A percentile compares a stretch with the other conserved stretches of the same genome.
phyloP scores from a whole-genome alignment of 2,888 invertebrate species.

The Amorpha juglandis region DNA sequence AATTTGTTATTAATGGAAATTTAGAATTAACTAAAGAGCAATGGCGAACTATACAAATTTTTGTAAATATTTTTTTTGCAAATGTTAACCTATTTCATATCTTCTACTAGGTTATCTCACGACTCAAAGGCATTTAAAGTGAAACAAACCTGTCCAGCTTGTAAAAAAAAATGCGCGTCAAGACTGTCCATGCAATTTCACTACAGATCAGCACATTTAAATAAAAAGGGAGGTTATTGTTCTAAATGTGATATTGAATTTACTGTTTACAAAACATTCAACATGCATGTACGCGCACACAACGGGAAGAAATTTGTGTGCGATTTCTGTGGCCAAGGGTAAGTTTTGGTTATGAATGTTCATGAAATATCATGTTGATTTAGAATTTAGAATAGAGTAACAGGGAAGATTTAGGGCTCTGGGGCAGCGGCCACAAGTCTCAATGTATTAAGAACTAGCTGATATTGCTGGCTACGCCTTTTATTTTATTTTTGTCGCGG shows the following conservation, averaged over 20 bases:
- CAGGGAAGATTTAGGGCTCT: no score
- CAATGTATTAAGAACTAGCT: no score
- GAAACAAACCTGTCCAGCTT: constrained; percentile 50
- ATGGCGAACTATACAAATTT: no score
- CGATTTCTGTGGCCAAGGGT: constrained; percentile 59
- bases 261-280: constrained; percentile 44
- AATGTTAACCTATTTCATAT: neutral
- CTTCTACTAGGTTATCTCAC: constrained; percentile 11
- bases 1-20: no score
- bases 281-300: constrained; percentile 53
- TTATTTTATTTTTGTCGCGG: no score
- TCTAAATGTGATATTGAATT: constrained; percentile 50
- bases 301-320: constrained; percentile 47
- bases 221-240: constrained; percentile 57
- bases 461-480: no score
- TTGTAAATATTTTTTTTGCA: no score
- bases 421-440: no score
- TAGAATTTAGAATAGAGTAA: no score
- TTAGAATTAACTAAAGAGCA: no score
- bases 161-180: constrained; percentile 38
- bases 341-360: constrained; percentile 33
- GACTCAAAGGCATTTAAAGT: constrained; percentile 31
- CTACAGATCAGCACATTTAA: constrained; percentile 59
- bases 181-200: constrained; percentile 55
- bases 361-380: neutral